Conservation (phyloP, 2,113 vertebrate genomes). For the Panthera tigris region DNA sequence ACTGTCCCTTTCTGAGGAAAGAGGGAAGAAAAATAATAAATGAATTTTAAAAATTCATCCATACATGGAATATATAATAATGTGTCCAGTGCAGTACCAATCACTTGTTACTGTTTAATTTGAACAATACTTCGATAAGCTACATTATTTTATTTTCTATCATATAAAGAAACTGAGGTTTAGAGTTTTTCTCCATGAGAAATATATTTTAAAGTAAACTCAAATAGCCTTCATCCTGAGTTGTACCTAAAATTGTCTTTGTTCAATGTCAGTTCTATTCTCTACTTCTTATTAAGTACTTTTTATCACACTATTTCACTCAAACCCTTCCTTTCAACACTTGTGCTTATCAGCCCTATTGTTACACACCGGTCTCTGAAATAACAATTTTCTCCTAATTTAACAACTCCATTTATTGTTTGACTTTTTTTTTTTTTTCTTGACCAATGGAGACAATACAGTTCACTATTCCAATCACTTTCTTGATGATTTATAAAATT, state of each 20-base stretch:
- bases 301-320: not conserved
- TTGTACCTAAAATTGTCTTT: too few relatives aligned
- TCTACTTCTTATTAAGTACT: not conserved
- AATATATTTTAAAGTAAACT: not conserved
- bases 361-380: not conserved
- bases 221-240: not conserved
- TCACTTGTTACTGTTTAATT: not conserved
- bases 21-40: not conserved
- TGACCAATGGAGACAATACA: not conserved
- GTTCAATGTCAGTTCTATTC: not conserved
- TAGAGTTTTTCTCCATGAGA: not conserved
- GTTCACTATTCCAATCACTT: not conserved
- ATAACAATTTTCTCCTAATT: not conserved
- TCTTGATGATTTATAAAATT: not conserved
- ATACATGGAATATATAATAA: not conserved
- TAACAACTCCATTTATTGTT: not conserved
- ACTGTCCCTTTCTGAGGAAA: not conserved
- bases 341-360: not conserved
- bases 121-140: not conserved
- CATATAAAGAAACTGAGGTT: not conserved
- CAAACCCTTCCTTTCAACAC: not conserved
- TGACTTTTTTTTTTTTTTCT: not conserved
- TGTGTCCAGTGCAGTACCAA: not conserved
- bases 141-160: not conserved
- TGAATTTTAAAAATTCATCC: not conserved